A percentile compares a stretch with the other conserved stretches of the same genome.
Evolutionary conservation across 92 coral and sea anemone genomes (phyloP).

Genomic region (Phenganax stokvisi): DNA sequence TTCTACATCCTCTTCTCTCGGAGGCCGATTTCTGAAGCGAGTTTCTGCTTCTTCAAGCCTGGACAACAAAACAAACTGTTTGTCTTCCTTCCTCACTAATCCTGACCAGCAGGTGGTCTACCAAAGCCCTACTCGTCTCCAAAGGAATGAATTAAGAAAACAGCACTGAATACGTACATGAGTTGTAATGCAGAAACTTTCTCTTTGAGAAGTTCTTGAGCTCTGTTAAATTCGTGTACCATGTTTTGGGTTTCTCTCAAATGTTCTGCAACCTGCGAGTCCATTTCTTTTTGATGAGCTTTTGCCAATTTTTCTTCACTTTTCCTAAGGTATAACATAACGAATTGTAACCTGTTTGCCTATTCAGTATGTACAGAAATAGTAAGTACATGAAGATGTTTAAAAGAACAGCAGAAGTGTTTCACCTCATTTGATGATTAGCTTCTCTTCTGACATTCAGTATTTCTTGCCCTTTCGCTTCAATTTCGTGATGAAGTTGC

Average conservation of each 20-base stretch:
- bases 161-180: conserved; percentile 57
- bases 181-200: conserved; percentile 91
- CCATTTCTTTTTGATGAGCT: conserved; percentile 80
- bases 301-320: conserved; percentile 82
- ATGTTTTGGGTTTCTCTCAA: conserved; percentile 75
- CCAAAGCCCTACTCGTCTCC: neutral
- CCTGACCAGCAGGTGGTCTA: too few species aligned
- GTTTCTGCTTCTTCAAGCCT: conserved; percentile 98
- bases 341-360: neutral
- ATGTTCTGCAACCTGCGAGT: conserved; percentile 67
- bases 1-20: conserved; percentile 85
- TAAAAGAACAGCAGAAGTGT: neutral
- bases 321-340: conserved; percentile 47
- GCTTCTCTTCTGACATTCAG: conserved; percentile 80
- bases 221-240: conserved; percentile 80
- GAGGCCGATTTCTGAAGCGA: conserved; percentile 74
- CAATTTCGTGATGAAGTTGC: conserved; percentile 66
- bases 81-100: neutral
- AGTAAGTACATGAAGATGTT: neutral
- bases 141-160: neutral
- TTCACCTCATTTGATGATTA: conserved; percentile 71
- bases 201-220: conserved; percentile 81
- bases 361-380: neutral
- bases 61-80: neutral
- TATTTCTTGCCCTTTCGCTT: conserved; percentile 85